Conservation (phyloP, 1,140 invertebrate genomes). For the Anthonomus grandis region DNA sequence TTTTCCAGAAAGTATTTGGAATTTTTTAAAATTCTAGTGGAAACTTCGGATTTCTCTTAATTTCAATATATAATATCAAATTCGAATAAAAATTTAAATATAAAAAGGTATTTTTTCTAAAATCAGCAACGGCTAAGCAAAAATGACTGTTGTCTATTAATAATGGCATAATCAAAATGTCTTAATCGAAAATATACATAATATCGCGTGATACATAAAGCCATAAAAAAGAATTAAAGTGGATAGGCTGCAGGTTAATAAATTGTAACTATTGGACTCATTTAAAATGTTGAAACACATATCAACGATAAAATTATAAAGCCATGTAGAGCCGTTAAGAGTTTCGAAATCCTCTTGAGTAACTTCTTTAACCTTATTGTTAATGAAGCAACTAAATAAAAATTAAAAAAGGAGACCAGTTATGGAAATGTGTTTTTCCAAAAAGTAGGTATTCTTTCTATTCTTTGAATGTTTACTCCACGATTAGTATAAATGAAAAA, state of each 20-base stretch:
- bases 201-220: neutral
- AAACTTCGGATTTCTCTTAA: neutral
- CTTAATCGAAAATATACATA: neutral
- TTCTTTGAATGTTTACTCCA: no score
- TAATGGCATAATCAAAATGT: neutral
- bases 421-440: no score
- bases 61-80: no score
- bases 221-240: no score
- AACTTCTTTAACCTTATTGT: neutral
- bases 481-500: no score
- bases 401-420: no score
- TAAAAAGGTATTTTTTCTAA: neutral
- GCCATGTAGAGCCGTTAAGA: neutral
- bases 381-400: neutral
- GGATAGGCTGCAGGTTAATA: no score
- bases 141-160: constrained; percentile 4
- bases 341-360: no score
- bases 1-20: neutral
- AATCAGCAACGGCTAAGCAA: neutral
- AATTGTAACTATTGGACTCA: no score
- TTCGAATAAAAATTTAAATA: neutral
- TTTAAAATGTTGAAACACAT: no score
- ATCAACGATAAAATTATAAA: neutral
- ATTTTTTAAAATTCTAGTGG: neutral
- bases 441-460: no score